These are phyloP conservation scores for Erpetoichthys calabaricus DNA, from an alignment of 2,797 vertebrate species.

Conservation along the genomic window DNA sequence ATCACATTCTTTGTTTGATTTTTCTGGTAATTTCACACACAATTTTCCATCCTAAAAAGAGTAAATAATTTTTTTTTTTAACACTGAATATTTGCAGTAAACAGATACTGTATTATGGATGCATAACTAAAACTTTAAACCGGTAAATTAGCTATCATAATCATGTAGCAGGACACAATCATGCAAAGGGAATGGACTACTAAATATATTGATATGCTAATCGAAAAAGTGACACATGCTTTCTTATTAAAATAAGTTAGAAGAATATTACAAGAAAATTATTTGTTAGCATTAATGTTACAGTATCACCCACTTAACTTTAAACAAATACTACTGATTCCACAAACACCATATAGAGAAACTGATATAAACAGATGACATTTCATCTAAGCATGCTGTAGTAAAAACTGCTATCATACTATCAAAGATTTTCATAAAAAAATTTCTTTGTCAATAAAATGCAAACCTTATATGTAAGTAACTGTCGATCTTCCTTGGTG, in stretches of 20 bases:
- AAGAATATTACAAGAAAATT: too few species aligned
- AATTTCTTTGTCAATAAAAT: too few species aligned
- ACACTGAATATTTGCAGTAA: neutral
- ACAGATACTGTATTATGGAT: neutral
- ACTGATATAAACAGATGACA: neutral
- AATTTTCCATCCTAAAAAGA: constrained; percentile 67
- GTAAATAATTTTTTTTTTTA: neutral
- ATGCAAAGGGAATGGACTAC: too few species aligned
- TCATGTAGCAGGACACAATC: too few species aligned
- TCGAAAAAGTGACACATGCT: too few species aligned
- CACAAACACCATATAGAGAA: neutral
- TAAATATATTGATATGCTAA: too few species aligned
- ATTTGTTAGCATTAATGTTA: too few species aligned
- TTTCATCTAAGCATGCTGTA: neutral
- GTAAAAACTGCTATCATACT: too few species aligned
- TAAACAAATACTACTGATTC: neutral
- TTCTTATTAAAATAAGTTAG: too few species aligned
- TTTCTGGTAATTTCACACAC: constrained; percentile 24
- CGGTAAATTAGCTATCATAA: too few species aligned
- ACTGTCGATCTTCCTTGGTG: constrained; percentile 61
- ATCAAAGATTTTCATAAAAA: too few species aligned
- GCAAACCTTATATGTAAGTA: constrained; percentile 70
- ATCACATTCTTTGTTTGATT: constrained; percentile 19
- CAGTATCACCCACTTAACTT: neutral
- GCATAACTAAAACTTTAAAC: too few species aligned